Evolutionary conservation across 2,797 vertebrate species (phyloP), one percentile per base, ranked within the genome.

Genomic region (Etheostoma nigrum): DNA sequence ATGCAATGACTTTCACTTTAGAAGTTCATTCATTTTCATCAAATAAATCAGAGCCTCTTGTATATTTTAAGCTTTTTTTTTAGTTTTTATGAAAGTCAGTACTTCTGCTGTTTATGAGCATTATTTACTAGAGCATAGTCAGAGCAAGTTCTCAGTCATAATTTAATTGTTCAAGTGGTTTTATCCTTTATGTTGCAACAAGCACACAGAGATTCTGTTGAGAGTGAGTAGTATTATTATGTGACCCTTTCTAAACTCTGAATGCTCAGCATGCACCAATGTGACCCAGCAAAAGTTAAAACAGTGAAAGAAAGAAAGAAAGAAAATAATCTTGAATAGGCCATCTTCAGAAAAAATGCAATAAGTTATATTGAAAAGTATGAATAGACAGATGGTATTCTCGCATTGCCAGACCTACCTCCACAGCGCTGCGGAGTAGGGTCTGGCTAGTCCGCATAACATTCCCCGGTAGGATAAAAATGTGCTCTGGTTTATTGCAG

Each of bases 201-300:
- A 27, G 30, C 30, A 44, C 49, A 66, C 7, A 62, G 33, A 74
- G 16, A n/a, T 52, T 67, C 25, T 59, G 27, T 40, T 55, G 18
- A 57, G 12, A 71, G 36, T 23, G 5, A 58, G 78, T 49, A 52
- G 57, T 44, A 51, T 55, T 44, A 51, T 55, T 78, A 69, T 52
- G 36, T 21, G 51, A 66, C 54, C 53, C 16, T 15, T 58, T 79
- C 27, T 21, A 57, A 42, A 72, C 40, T 75, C 62, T 72, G 21
- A 69, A 74, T 69, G 57, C 70, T 72, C 65, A 62, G 6, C 62
- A 64, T 36, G 55, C 47, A 30, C 42, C 58, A 74, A 69, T 60
- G 63, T 23, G 55, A 76, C 60, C 75, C 30, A 64, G 67, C 16
- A 19, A 25, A 60, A 68, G 52, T 30, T 62, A 11, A 36, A 74